A percentile compares a stretch with the other conserved stretches of the same genome.
These are phyloP conservation scores for Argentina silus DNA, from an alignment of 2,797 vertebrate genomes.

Conservation along the genomic window DNA sequence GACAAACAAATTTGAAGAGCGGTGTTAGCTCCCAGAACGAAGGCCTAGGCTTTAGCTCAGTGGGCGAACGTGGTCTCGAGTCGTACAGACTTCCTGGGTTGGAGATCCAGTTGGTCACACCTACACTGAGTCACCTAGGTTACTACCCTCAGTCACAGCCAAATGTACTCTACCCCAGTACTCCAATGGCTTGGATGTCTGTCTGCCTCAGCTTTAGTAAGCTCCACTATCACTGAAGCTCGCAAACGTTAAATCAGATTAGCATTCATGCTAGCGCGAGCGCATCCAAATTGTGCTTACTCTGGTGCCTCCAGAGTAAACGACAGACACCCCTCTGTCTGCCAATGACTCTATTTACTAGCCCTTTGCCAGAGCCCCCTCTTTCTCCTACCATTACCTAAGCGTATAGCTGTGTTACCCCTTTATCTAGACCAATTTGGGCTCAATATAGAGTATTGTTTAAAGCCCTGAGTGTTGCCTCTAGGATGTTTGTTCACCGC, in stretches of 20 bases:
- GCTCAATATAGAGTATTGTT: conserved; percentile 22
- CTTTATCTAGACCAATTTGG: conserved; percentile 2
- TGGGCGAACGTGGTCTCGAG: too few species aligned
- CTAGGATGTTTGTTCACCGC: conserved; percentile 64
- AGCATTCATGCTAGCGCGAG: background rate
- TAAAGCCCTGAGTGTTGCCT: conserved; percentile 61
- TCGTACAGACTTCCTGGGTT: too few species aligned
- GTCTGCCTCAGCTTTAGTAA: background rate
- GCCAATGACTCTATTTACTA: conserved; percentile 14
- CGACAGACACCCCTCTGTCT: conserved; percentile 26
- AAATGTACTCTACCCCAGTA: background rate
- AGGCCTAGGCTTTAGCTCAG: too few species aligned
- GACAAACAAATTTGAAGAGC: too few species aligned
- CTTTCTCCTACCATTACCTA: conserved; percentile 41
- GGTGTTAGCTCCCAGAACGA: too few species aligned
- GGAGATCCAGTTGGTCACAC: background rate
- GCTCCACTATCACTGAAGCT: too few species aligned
- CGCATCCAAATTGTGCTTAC: background rate
- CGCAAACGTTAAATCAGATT: too few species aligned
- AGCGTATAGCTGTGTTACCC: conserved; percentile 42
- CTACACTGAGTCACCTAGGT: background rate
- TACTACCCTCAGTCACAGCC: background rate
- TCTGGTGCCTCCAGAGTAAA: conserved; percentile 14
- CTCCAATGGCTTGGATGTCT: background rate
- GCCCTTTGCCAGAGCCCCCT: conserved; percentile 29